Evolutionary conservation across 2,797 vertebrate species (phyloP).

Genomic region (Ceryle rudis): DNA sequence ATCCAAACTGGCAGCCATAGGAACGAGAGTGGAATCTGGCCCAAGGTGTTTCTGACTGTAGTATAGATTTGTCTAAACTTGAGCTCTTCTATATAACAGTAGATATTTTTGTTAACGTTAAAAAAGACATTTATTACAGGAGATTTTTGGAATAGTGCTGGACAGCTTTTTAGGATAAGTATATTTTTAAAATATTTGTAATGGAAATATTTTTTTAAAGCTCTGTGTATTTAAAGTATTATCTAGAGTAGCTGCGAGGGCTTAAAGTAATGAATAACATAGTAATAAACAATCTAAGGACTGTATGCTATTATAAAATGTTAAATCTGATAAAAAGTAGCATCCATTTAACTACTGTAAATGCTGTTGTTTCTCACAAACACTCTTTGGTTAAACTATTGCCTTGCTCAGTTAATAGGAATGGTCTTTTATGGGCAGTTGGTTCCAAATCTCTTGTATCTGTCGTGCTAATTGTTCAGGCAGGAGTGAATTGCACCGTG

Average conservation of each 20-base stretch:
- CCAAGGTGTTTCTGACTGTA: slow-evolving; percentile 3
- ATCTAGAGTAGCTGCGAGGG: slow-evolving; percentile 23
- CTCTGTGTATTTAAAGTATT: slow-evolving; percentile 44
- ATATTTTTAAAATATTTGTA: slow-evolving; percentile 72
- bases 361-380: not conserved
- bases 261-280: not conserved
- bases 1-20: not conserved
- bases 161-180: slow-evolving; percentile 72
- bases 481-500: not conserved
- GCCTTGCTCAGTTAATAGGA: not conserved
- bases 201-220: slow-evolving; percentile 73
- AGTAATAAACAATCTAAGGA: not conserved
- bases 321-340: slow-evolving; percentile 32
- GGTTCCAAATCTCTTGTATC: not conserved
- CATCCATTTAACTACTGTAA: slow-evolving; percentile 16
- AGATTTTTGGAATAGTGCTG: slow-evolving; percentile 64
- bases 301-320: not conserved
- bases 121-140: slow-evolving; percentile 41
- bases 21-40: slow-evolving; percentile 48
- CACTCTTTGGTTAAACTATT: not conserved
- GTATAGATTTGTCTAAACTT: slow-evolving; percentile 12
- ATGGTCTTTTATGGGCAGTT: not conserved
- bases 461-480: not conserved
- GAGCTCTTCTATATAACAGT: slow-evolving; percentile 18
- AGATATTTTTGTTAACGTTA: slow-evolving; percentile 63